These are phyloP conservation scores for Netelia fuscicornis DNA, from an alignment of 2,888 invertebrate species.

Conservation along the genomic window DNA sequence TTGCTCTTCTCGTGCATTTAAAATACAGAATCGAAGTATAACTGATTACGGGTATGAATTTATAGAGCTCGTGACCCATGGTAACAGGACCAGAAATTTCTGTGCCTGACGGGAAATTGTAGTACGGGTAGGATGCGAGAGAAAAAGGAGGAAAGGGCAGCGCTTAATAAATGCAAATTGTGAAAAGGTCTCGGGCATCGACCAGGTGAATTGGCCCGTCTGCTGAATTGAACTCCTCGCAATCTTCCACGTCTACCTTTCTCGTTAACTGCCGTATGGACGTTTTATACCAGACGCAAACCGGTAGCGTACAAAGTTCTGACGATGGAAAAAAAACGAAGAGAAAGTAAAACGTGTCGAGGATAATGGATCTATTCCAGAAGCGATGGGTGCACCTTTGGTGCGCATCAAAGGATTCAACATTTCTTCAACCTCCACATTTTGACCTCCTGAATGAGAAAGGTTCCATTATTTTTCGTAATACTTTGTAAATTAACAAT, in stretches of 20 bases:
- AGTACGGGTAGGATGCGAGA: background rate
- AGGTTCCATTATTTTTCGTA: background rate
- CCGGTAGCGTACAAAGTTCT: background rate
- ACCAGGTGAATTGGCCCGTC: conserved; percentile 16
- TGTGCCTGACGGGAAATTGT: background rate
- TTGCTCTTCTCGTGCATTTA: background rate
- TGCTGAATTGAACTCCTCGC: conserved; percentile 23
- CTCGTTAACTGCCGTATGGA: conserved; percentile 22
- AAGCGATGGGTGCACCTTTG: background rate
- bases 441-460: too few species aligned
- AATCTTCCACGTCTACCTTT: conserved; percentile 27
- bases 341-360: background rate
- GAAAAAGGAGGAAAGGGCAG: background rate
- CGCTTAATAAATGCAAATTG: conserved; percentile 59
- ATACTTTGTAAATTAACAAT: background rate
- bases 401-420: background rate
- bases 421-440: background rate
- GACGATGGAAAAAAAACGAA: background rate
- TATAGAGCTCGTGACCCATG: background rate
- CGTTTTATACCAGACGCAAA: background rate
- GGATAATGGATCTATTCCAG: background rate
- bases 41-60: conserved; percentile 7
- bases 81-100: conserved; percentile 7
- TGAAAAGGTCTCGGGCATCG: conserved; percentile 27
- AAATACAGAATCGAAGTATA: conserved; percentile 31